Base-by-base conservation (phyloP, 2,797 vertebrate genomes). In the Atherinosoma microstoma region DNA sequence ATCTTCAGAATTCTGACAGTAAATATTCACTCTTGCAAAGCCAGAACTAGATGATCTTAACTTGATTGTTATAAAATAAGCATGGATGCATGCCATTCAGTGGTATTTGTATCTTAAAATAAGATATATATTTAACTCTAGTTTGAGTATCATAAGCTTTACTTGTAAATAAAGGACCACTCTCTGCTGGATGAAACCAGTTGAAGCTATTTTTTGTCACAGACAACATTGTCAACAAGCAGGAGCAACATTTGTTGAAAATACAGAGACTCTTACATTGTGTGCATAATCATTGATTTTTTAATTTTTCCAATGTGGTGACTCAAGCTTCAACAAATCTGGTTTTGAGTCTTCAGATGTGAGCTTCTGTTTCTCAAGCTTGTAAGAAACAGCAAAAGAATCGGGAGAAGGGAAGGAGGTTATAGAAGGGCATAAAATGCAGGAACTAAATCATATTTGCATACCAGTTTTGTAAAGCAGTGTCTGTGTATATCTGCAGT, bases 281-380 rank as follows among this genome's bases (percentile, higher is more conserved):
- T 45, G 8, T 20, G 42, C 4, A 49, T 8, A 49, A n/a, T 51
- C 49, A 9, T 18, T 38, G 36, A 3, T 40, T 13, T 40, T 40
- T 40, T 45, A 24, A 10, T 51, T 45, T 38, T 57, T 42, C n/a
- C 1, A 22, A 18, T 57, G 12, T 42, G 6, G 18, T 67, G 35
- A 67, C 20, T 57, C 49, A 22, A 51, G 22, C 49, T 12, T 22
- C 49, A 27, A 24, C 38, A 45, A n/a, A 67, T 47, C 38, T 34
- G 20, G 32, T 58, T 67, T n/a, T 58, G 18, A 61, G 59, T 10
- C 24, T 40, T 42, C 40, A 42, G 64, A 30, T 57, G 42, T 18
- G 6, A 45, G 29, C 20, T 32, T 58, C 12, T 34, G 38, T n/a
- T 58, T 67, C 38, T 45, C 38, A 24, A 67, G 36, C 20, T 18